Percentiles rank a stretch among this genome's conserved stretches.
phyloP scores from a whole-genome alignment of 2,888 invertebrate species.

The Pseudolycoriella hygida region DNA sequence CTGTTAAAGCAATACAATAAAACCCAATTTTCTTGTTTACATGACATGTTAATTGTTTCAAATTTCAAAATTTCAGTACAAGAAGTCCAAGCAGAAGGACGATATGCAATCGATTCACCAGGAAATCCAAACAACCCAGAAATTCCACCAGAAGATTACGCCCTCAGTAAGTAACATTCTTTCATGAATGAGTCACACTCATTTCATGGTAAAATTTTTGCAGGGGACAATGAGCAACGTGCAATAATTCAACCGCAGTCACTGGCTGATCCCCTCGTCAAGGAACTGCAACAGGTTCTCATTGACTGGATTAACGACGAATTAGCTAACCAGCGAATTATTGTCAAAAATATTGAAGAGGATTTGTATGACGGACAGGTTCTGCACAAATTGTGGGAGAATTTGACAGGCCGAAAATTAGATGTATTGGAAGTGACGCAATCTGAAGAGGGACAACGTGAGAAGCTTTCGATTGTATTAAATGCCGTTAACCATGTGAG shows the following conservation, averaged over 20 bases:
- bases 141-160: conserved; percentile 85
- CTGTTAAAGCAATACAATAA: too few species aligned
- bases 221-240: conserved; percentile 92
- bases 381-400: conserved; percentile 57
- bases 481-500: conserved; percentile 69
- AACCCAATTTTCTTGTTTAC: too few species aligned
- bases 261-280: conserved; percentile 69
- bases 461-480: conserved; percentile 79
- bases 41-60: too few species aligned
- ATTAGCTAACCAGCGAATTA: conserved; percentile 86
- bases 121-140: conserved; percentile 75
- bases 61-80: conserved; percentile 66
- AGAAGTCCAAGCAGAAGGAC: conserved; percentile 90
- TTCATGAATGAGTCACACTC: background rate
- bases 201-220: conserved; percentile 12
- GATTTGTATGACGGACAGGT: conserved; percentile 96
- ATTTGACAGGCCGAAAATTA: conserved; percentile 70
- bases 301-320: conserved; percentile 99
- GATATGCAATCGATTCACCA: conserved; percentile 93
- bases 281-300: conserved; percentile 67
- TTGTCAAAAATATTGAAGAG: conserved; percentile 90
- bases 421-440: conserved; percentile 98
- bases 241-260: conserved; percentile 87
- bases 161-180: conserved; percentile 44
- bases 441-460: conserved; percentile 92